phyloP scores from a whole-genome alignment of 2,113 vertebrate species.

The Chlamydotis undulata region DNA sequence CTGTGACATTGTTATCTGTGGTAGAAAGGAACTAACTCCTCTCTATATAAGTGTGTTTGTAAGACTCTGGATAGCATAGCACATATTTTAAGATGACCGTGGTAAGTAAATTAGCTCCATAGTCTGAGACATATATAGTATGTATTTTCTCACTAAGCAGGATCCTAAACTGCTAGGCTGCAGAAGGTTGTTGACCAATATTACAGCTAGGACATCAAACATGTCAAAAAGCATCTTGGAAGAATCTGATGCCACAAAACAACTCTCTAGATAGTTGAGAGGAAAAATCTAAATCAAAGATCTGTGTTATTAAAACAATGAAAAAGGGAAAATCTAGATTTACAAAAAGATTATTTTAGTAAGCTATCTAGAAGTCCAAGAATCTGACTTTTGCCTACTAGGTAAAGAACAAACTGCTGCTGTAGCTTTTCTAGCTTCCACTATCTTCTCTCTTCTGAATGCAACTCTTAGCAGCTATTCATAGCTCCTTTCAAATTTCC shows the following conservation, averaged over 20 bases:
- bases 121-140: not conserved
- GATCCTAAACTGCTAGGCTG: not conserved
- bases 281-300: fast-evolving
- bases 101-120: not conserved
- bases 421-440: not conserved
- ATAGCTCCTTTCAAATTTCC: slow-evolving; percentile 44
- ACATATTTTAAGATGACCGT: not conserved
- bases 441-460: not conserved
- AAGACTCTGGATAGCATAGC: not conserved
- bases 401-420: not conserved
- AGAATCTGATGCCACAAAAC: not conserved
- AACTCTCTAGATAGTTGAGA: not conserved
- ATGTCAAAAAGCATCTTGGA: not conserved
- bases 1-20: fast-evolving
- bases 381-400: not conserved
- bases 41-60: not conserved
- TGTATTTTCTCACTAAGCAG: not conserved
- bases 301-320: not conserved
- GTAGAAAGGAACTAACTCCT: not conserved
- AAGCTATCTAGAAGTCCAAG: not conserved
- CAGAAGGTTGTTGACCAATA: not conserved
- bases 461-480: slow-evolving; percentile 34
- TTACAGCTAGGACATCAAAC: not conserved
- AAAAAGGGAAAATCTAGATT: not conserved
- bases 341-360: not conserved